Conservation (phyloP, 2,888 invertebrate genomes). For the Eustalomyia histrio region DNA sequence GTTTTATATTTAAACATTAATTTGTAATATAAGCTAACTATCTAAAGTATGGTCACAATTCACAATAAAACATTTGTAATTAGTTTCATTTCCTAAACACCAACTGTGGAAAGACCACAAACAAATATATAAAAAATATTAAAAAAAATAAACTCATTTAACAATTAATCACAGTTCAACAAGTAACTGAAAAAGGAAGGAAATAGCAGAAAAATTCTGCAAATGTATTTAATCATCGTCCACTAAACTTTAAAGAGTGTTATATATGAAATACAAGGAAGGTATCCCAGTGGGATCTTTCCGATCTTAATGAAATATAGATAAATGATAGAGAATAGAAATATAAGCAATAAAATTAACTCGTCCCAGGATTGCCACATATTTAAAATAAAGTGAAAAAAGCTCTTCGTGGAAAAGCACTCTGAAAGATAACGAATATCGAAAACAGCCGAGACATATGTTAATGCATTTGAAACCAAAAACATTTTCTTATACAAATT, state of each 20-base stretch:
- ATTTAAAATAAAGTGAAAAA: too few relatives aligned
- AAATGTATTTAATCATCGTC: constrained; percentile 50
- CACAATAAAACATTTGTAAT: constrained; percentile 31
- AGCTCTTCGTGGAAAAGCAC: too few relatives aligned
- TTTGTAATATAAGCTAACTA: not conserved
- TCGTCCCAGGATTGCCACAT: too few relatives aligned
- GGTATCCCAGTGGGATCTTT: too few relatives aligned
- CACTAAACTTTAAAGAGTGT: constrained; percentile 13
- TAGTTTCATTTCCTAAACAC: constrained; percentile 50
- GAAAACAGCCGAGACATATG: too few relatives aligned
- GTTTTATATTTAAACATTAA: not conserved
- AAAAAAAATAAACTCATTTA: constrained; percentile 14
- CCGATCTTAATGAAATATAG: too few relatives aligned
- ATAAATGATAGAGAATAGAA: too few relatives aligned
- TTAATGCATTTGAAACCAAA: too few relatives aligned
- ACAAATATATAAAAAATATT: constrained; percentile 9
- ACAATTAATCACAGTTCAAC: constrained; percentile 62
- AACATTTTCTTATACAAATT: too few relatives aligned
- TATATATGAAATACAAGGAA: not conserved
- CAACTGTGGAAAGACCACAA: constrained; percentile 45
- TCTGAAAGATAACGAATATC: too few relatives aligned
- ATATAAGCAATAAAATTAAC: too few relatives aligned
- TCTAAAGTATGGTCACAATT: not conserved
- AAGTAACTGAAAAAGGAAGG: constrained; percentile 56
- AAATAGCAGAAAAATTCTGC: constrained; percentile 11